Evolutionary conservation across 1,140 invertebrate genomes (phyloP).

Genomic region (Araneus ventricosus): DNA sequence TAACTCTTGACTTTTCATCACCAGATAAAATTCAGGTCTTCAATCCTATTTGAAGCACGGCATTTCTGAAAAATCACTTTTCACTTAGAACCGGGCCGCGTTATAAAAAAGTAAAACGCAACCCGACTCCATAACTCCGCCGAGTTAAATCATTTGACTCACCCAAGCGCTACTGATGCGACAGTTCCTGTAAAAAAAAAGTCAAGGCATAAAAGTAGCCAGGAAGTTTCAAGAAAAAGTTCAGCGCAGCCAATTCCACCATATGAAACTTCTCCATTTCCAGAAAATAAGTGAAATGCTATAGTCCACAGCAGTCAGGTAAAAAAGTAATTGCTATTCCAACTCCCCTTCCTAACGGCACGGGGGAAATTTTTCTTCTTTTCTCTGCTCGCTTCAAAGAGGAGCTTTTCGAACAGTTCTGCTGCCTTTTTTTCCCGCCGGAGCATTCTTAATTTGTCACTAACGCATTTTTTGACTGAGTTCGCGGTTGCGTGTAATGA

Average conservation of each 20-base stretch:
- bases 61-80: background rate
- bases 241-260: background rate
- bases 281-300: conserved; percentile 29
- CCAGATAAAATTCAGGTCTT: conserved; percentile 18
- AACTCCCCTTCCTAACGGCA: background rate
- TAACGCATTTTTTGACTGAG: conserved; percentile 5
- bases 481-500: conserved; percentile 20
- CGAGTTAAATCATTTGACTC: background rate
- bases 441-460: conserved; percentile 32
- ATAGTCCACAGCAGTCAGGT: conserved; percentile 3
- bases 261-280: conserved; percentile 23
- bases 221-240: background rate
- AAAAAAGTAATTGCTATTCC: conserved; percentile 11
- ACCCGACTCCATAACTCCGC: background rate
- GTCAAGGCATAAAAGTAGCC: background rate
- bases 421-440: background rate
- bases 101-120: conserved; percentile 7
- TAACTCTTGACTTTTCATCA: conserved; percentile 16
- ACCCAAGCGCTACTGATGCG: background rate
- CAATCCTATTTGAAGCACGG: background rate
- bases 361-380: background rate
- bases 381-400: conserved; percentile 5
- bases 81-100: background rate
- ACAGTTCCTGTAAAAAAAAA: background rate
- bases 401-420: conserved; percentile 8